phyloP scores from a whole-genome alignment of 2,888 invertebrate species.

The Coelopa pilipes region DNA sequence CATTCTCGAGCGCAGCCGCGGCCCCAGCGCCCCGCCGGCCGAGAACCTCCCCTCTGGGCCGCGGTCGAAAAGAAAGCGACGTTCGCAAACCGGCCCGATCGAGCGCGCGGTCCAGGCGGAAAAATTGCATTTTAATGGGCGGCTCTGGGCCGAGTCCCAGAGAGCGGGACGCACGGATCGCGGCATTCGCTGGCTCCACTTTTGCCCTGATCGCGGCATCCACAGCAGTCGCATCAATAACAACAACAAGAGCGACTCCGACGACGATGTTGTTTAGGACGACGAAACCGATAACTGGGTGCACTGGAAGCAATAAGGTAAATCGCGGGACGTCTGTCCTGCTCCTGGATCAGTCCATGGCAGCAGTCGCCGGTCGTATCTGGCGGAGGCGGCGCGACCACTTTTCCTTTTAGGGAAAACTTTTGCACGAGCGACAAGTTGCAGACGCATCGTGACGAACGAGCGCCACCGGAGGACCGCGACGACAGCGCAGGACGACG shows the following conservation, averaged over 20 bases:
- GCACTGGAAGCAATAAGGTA: background rate
- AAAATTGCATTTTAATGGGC: no score
- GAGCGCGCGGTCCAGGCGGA: no score
- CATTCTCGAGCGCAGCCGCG: no score
- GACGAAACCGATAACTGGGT: background rate
- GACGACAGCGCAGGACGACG: no score
- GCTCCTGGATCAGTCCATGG: conserved; percentile 27
- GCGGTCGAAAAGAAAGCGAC: no score
- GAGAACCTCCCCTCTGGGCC: no score
- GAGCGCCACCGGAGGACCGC: background rate
- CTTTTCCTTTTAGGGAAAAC: conserved; percentile 43
- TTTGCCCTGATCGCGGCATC: background rate
- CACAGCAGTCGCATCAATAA: no score
- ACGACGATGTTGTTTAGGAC: background rate
- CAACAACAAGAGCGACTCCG: background rate
- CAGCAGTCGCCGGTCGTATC: background rate
- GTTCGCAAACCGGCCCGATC: no score
- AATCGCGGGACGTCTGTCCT: conserved; percentile 2
- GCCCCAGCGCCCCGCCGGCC: no score
- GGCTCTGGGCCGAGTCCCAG: no score
- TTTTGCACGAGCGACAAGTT: conserved; percentile 37
- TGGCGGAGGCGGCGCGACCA: conserved; percentile 24
- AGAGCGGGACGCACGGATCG: no score
- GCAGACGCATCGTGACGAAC: background rate
- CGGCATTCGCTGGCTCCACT: background rate